Conservation (phyloP, 2,797 vertebrate genomes). For the Podarcis siculus region DNA sequence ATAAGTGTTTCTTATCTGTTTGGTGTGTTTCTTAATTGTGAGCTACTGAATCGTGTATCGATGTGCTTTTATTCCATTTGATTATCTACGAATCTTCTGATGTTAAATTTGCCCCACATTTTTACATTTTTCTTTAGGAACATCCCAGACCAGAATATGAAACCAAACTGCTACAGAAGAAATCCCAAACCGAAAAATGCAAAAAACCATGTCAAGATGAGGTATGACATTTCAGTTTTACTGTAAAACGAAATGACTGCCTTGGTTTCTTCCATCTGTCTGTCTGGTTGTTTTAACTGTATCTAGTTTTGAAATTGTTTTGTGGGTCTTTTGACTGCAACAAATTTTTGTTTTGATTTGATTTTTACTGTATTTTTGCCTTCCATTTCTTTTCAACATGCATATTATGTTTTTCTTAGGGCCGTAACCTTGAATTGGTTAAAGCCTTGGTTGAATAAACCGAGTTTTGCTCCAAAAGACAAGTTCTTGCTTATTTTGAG, state of each 20-base stretch:
- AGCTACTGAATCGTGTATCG: constrained; percentile 9
- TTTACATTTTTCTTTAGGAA: constrained; percentile 75
- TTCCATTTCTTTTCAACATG: neutral
- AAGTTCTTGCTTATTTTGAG: neutral
- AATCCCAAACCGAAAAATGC: constrained; percentile 77
- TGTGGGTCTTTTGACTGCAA: too few species aligned
- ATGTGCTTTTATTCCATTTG: constrained; percentile 34
- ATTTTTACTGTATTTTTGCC: neutral
- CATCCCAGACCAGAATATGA: constrained; percentile 94
- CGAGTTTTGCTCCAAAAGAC: neutral
- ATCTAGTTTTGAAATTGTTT: too few species aligned
- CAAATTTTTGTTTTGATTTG: too few species aligned
- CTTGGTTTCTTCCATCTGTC: too few species aligned
- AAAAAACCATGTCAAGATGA: constrained; percentile 78
- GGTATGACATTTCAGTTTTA: constrained; percentile 74
- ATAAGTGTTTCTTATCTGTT: constrained; percentile 39
- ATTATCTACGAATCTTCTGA: neutral
- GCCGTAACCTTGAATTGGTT: neutral
- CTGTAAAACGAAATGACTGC: too few species aligned
- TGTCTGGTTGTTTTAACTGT: too few species aligned
- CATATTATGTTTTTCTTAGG: neutral
- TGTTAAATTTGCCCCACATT: neutral
- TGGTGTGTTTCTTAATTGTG: constrained; percentile 30
- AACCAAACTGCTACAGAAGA: constrained; percentile 88
- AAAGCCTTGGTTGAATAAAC: neutral